Conservation (phyloP, 2,888 invertebrate species). For the Nezara viridula region DNA sequence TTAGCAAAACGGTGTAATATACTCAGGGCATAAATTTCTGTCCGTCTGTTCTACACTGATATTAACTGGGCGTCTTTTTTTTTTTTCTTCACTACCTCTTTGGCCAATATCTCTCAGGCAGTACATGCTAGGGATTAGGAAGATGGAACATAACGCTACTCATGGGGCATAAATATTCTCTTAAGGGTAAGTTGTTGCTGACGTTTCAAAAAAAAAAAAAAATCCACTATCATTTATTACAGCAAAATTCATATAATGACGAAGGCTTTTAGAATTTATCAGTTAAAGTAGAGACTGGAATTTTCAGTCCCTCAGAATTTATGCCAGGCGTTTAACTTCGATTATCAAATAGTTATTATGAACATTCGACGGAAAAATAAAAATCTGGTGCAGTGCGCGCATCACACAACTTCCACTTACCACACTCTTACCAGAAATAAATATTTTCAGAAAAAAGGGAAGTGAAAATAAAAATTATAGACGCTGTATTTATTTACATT, state of each 20-base stretch:
- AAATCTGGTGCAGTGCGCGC: no score
- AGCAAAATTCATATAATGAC: background rate
- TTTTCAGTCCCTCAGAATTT: background rate
- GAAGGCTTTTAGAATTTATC: background rate
- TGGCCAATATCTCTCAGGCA: background rate
- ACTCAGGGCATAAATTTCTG: conserved; percentile 14
- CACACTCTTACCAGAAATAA: no score
- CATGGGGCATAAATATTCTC: background rate
- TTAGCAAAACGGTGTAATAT: conserved; percentile 23
- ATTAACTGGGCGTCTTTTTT: background rate
- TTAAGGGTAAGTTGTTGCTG: background rate
- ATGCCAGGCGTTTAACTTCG: background rate
- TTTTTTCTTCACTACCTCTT: background rate
- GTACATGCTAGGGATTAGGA: background rate
- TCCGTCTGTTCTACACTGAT: conserved; percentile 37
- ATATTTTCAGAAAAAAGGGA: no score
- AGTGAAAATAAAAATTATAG: no score
- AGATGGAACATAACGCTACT: background rate
- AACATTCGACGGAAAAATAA: no score
- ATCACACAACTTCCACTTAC: no score
- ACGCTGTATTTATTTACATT: no score
- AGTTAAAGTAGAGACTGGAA: background rate
- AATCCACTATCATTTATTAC: background rate
- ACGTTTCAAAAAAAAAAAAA: background rate
- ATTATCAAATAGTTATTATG: background rate